These are phyloP conservation scores for Malthinus seriepunctatus DNA, from an alignment of 2,888 invertebrate species.

Conservation along the genomic window DNA sequence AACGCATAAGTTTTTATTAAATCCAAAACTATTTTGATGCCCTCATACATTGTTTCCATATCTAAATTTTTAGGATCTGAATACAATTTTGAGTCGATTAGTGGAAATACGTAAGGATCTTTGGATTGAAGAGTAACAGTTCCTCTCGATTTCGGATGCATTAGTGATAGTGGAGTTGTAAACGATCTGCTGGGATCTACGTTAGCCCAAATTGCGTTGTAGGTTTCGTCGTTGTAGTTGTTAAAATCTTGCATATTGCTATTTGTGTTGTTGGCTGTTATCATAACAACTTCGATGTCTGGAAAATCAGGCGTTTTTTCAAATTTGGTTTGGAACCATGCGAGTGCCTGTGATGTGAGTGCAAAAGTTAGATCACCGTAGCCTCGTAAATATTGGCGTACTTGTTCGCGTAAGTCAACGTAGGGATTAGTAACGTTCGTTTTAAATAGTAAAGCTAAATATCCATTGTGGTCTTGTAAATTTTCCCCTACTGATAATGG, in stretches of 20 bases:
- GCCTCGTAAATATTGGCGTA: constrained; percentile 32
- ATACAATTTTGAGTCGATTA: constrained; percentile 39
- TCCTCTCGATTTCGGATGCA: constrained; percentile 42
- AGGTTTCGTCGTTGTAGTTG: constrained; percentile 10
- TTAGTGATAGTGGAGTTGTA: constrained; percentile 29
- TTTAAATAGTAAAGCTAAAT: constrained; percentile 67
- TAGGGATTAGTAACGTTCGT: constrained; percentile 24
- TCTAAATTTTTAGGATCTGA: constrained; percentile 62
- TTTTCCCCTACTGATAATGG: constrained; percentile 76
- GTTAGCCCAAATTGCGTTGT: constrained; percentile 12
- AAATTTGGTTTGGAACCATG: constrained; percentile 23
- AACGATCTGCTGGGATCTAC: constrained; percentile 29
- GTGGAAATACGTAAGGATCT: constrained; percentile 41
- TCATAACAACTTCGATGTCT: constrained; percentile 24
- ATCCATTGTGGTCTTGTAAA: constrained; percentile 75
- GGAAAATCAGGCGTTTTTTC: constrained; percentile 20
- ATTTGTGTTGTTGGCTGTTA: constrained; percentile 19
- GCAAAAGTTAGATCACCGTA: constrained; percentile 34
- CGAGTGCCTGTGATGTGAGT: constrained; percentile 33
- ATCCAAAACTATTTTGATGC: constrained; percentile 52
- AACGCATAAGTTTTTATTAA: constrained; percentile 59
- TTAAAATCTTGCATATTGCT: constrained; percentile 3
- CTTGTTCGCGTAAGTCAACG: constrained; percentile 14
- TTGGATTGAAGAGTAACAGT: constrained; percentile 37
- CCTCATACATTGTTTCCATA: constrained; percentile 63